Evolutionary conservation across 2,888 invertebrate genomes (phyloP), one percentile per base, ranked within the genome.

Genomic region (Orthonevra nobilis): DNA sequence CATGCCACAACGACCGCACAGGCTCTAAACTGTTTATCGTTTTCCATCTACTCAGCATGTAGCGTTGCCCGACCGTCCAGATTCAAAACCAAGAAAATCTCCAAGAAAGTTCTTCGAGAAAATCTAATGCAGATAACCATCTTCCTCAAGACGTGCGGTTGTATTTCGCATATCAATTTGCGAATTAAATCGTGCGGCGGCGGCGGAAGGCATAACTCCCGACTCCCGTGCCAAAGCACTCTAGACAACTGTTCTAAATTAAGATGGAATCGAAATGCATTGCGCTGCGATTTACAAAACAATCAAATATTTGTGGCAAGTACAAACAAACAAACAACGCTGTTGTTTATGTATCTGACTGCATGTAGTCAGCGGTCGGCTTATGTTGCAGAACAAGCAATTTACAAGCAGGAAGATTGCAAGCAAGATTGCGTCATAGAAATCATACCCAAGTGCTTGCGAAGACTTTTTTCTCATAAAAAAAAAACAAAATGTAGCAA

Each of bases 251-350:
- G 28, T 69, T 63, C 56, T 69, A 52, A 58, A 63, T 44, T 58
- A 69, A 63, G 63, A 50, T 12, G 3, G 20, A 15, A 14, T 12
- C 34, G 28, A 50, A 42, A 58, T 52, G 34, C 9, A 17, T 42
- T 40, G 38, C 12, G 36, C 36, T 15, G 12, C 7, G 38, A 9
- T 1, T n/a, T 7, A 38, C 12, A 69, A 75, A 63, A 69, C 75
- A 75, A 75, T 75, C 63, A 63, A 69, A 69, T 32, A 48, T 44
- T 75, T 75, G 75, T 69, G 32, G 32, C 32, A 9, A 46, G 19
- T 14, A 50, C 19, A 56, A 54, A 54, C 68, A 40, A 56, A 63
- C 56, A 74, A 12, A 30, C 46, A 40, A 9, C 19, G 20, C 52
- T 50, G 28, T 70, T 38, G 48, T 61, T 44, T 30, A 38, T 34